Base-by-base conservation (phyloP, 2,888 invertebrate genomes). In the Alloplasta piceator region DNA sequence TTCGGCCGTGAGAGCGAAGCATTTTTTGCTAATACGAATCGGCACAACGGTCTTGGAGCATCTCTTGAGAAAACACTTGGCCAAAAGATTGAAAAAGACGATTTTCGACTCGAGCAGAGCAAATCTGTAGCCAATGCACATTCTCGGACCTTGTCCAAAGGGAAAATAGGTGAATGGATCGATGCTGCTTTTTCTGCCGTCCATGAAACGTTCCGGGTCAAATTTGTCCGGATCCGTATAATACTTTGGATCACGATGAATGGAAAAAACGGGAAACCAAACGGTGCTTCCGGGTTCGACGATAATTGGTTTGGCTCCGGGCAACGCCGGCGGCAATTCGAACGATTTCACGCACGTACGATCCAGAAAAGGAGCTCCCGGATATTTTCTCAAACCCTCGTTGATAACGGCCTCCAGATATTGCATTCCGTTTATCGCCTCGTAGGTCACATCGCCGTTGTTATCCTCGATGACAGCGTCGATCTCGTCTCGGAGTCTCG, bases 371-470 rank as follows among this genome's bases (percentile, higher is more conserved):
- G 80, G 9, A 0, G 71, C 73, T 4, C 86, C 61, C 0, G 91
- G 86, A 83, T 88, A 88, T 5, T 87, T 63, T 43, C 91, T 84
- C 6, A 88, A 58, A 0, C 86, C 83, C 73, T 91, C 91, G 80
- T 87, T 85, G 1, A 93, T 85, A 0, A 94, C 93, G 91, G 94
- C 94, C 72, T 94, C 94, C 86, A 94, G 82, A 86, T 94, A 94
- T 55, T 92, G 91, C 89, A 94, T 92, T 64, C 92, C 92, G 4
- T 92, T 89, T 0, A 93, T 86, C 4, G 88, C 90, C 16, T 93
- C 92, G 80, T 93, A 93, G 0, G 89, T 92, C 7, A 92, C 78
- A 7, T 90, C 86, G 4, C 90, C 92, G 4, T 83, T 78, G 2
- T 68, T 79, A 5, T 78, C 26, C 0, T 82, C 66, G 14, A 85